Conservation (phyloP, 2,113 vertebrate species). For the Chionodraco myersi region DNA sequence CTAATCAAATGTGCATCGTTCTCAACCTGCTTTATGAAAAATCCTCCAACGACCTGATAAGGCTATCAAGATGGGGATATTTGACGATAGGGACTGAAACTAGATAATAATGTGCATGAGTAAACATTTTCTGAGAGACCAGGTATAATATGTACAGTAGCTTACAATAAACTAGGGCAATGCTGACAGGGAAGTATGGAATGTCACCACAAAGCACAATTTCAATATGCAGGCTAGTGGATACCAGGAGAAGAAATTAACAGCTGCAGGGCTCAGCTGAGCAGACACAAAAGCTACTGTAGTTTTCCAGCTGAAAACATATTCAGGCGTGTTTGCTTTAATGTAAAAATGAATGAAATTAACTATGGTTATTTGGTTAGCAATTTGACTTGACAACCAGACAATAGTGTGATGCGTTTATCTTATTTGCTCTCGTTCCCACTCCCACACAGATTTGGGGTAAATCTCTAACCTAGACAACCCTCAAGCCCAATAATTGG, state of each 20-base stretch:
- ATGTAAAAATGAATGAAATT: slow-evolving; percentile 22
- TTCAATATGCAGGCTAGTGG: slow-evolving; percentile 41
- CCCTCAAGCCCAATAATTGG: slow-evolving; percentile 15
- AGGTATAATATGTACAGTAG: slow-evolving; percentile 35
- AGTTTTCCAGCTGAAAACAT: slow-evolving; percentile 36
- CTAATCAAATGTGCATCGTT: background rate
- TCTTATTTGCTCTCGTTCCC: slow-evolving; percentile 8
- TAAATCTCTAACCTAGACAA: slow-evolving; percentile 21
- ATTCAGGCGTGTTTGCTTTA: background rate
- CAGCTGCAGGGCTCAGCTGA: slow-evolving; percentile 62
- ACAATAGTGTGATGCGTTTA: background rate
- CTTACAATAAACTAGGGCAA: slow-evolving; percentile 54
- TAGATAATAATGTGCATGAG: slow-evolving; percentile 21
- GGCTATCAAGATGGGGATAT: background rate
- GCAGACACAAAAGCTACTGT: slow-evolving; percentile 38
- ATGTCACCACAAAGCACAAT: slow-evolving; percentile 50
- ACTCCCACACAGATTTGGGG: slow-evolving; percentile 12
- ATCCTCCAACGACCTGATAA: background rate
- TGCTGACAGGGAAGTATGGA: slow-evolving; percentile 47
- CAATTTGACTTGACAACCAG: background rate
- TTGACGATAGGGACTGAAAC: slow-evolving; percentile 1
- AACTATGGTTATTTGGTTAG: background rate
- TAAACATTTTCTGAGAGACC: slow-evolving; percentile 33
- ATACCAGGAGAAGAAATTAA: slow-evolving; percentile 37
- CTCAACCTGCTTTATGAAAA: slow-evolving; percentile 6